Evolutionary conservation across 2,113 vertebrate genomes (phyloP), one percentile per base, ranked within the genome.

Genomic region (Scomber japonicus): DNA sequence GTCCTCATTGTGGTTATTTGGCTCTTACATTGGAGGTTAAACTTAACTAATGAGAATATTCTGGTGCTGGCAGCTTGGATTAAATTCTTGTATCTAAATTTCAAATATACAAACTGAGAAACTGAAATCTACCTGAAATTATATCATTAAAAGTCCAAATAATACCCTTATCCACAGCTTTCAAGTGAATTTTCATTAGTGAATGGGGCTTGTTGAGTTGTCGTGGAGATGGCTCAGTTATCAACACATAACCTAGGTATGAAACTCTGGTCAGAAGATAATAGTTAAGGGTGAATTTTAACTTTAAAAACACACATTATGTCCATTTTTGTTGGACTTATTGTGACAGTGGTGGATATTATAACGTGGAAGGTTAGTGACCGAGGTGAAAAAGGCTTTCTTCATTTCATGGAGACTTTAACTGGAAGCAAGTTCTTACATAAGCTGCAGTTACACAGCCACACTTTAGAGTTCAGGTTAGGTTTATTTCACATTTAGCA

Each of bases 381-480:
- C 30, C 40, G 15, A 62, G 69, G 16, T 14, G 15, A 49, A 11
- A 17, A 30, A 16, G 3, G 15, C 15, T 13, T 21, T 72, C 56
- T 62, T 48, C 4, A 67, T 71, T 55, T 68, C 79, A 71, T 8
- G 62, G 67, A 5, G 67, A 61, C 76, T 75, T 66, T 16, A 75
- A 75, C 71, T 40, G 16, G 13, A 14, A 61, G 49, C 19, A 62
- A 56, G 49, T 62, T 55, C 44, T 21, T 17, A 2, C 61, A 55
- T 61, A 66, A 31, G 64, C 80, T 24, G 63, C 76, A 74, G 63
- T 55, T 57, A 21, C 45, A 40, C 35, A 19, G 19, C 21, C 35
- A 15, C 49, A 45, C 56, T 5, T n/a, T 16, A 15, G 46, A 64
- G 65, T 81, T 75, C 55, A n/a, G 60, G 56, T 81, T 69, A 0